phyloP scores from a whole-genome alignment of 2,888 invertebrate species.

The Caenorhabditis sp. region DNA sequence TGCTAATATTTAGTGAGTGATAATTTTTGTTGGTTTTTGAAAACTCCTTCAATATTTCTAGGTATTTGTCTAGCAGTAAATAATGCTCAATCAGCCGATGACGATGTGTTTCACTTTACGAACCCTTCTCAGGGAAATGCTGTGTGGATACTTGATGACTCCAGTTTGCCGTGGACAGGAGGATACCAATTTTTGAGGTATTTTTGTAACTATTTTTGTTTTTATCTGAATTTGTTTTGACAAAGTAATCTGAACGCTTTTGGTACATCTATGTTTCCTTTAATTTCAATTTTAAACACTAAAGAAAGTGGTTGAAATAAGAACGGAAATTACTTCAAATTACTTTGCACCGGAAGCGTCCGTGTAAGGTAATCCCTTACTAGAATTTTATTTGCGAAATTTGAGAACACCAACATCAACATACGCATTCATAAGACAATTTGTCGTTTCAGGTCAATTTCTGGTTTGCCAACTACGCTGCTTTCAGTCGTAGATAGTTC shows the following conservation, averaged over 20 bases:
- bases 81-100: conserved; percentile 65
- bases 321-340: conserved; percentile 40
- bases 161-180: conserved; percentile 77
- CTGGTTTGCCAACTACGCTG: conserved; percentile 63
- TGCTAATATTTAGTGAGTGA: conserved; percentile 61
- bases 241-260: no score
- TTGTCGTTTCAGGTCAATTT: conserved; percentile 50
- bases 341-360: conserved; percentile 34
- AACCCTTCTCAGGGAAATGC: conserved; percentile 69
- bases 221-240: no score
- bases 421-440: conserved; percentile 1
- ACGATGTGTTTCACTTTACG: conserved; percentile 70
- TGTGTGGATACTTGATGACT: conserved; percentile 74
- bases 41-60: conserved; percentile 23
- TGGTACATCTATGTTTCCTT: no score
- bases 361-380: conserved; percentile 34
- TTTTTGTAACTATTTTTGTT: no score
- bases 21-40: neutral
- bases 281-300: no score
- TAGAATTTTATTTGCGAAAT: neutral
- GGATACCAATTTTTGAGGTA: conserved; percentile 77
- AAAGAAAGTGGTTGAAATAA: no score
- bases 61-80: conserved; percentile 44
- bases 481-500: conserved; percentile 72
- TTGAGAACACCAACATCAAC: conserved; percentile 26